Base-by-base conservation (phyloP, 2,113 vertebrate genomes). In the Lynx canadensis region DNA sequence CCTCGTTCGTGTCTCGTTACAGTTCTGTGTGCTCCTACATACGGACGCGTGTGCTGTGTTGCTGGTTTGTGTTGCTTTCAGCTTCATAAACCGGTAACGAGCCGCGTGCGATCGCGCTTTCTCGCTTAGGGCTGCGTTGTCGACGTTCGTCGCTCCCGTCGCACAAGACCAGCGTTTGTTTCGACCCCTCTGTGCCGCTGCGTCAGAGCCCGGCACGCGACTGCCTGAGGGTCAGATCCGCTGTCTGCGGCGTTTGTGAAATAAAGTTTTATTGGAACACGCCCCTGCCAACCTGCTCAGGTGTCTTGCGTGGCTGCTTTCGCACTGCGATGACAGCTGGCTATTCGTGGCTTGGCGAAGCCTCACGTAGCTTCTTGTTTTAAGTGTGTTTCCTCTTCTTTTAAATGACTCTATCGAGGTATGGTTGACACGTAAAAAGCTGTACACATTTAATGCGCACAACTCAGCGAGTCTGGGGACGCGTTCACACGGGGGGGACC, bases 91-190 rank as follows among this genome's bases (percentile, higher is more conserved):
- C 68, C 36, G 19, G 10, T 0, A 21, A 27, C 4, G 0, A 4
- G 0, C 4, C 0, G 29, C 3, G 1, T 0, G 38, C 29, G 7
- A 0, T 1, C 33, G 0, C 7, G 5, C 16, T 5, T 25, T 15
- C 10, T 25, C 76, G 11, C 48, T 16, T 1, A 0, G 4, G 1
- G n/a, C 12, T 4, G 7, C 1, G 2, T 25, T 2, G 38, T 4
- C 0, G 3, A 3, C 0, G 3, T 1, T 14, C 50, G 1, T 5
- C 33, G 0, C 1, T 38, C 55, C 13, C 4, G 1, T 13, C 0
- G 0, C 0, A 0, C 2, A 6, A 1, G 1, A 0, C 1, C 23
- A 31, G 1, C 36, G 0, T 45, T 8, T 2, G 29, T 21, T 31
- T 29, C 0, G 4, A 13, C 57, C 5, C 1, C 25, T 11, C 3